Conservation (phyloP, 1,140 invertebrate genomes). For the Fopius arisanus region DNA sequence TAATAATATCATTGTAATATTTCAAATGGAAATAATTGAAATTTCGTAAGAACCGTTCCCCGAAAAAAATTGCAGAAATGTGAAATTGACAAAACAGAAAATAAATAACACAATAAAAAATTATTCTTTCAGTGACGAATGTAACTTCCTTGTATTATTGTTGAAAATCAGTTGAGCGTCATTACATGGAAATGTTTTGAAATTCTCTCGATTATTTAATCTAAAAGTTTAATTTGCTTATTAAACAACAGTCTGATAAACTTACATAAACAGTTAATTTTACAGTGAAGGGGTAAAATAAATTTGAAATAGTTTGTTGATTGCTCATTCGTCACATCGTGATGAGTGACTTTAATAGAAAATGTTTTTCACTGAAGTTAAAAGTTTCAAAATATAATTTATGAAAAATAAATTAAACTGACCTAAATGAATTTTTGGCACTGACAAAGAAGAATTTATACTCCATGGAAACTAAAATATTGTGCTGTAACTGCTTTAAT, state of each 20-base stretch:
- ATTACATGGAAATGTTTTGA: background rate
- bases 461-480: background rate
- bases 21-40: conserved; percentile 45
- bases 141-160: background rate
- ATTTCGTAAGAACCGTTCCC: conserved; percentile 40
- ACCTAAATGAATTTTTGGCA: background rate
- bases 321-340: no score
- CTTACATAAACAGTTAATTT: background rate
- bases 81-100: background rate
- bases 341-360: no score
- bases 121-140: background rate
- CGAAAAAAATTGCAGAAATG: conserved; percentile 37
- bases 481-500: background rate
- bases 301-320: no score
- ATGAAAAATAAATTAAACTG: no score
- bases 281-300: no score
- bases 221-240: background rate
- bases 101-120: background rate
- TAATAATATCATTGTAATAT: conserved; percentile 45
- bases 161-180: background rate
- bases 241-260: background rate
- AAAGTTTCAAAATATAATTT: no score
- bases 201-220: background rate
- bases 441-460: background rate
- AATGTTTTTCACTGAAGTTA: no score